phyloP scores from a whole-genome alignment of 1,140 invertebrate species.

The Drosophila obscura region DNA sequence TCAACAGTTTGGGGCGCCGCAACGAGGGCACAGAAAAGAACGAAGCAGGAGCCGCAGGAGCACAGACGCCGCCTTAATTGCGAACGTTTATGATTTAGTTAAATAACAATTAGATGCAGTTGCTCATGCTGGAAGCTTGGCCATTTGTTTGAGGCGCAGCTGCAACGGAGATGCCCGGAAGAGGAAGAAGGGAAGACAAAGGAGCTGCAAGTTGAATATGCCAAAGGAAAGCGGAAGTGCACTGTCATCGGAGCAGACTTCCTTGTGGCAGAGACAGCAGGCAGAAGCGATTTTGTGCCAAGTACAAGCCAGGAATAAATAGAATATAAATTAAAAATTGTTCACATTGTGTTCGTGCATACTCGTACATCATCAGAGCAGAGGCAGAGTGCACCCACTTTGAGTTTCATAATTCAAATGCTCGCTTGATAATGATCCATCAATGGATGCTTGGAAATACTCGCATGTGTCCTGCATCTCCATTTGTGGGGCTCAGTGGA shows the following conservation, averaged over 20 bases:
- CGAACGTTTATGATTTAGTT: conserved; percentile 71
- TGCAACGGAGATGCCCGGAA: background rate
- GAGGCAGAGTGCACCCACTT: too few species aligned
- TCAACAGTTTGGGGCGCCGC: conserved; percentile 66
- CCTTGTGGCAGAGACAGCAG: background rate
- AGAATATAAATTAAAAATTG: too few species aligned
- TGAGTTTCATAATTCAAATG: background rate
- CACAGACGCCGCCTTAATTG: conserved; percentile 50
- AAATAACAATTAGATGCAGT: conserved; percentile 77
- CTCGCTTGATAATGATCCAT: background rate
- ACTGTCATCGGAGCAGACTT: conserved; percentile 10
- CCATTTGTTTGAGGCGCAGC: conserved; percentile 10
- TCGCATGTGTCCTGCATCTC: background rate
- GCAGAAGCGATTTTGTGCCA: background rate
- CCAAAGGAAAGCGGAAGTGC: conserved; percentile 12
- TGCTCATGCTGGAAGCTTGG: conserved; percentile 25
- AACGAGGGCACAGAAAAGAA: conserved; percentile 9
- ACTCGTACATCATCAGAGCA: too few species aligned
- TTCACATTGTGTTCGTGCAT: too few species aligned
- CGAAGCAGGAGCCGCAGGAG: conserved; percentile 4
- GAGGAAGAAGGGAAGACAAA: background rate
- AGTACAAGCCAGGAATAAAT: too few species aligned
- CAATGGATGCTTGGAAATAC: background rate
- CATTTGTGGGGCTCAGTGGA: background rate
- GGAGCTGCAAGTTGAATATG: conserved; percentile 6